Evolutionary conservation across 2,113 vertebrate genomes (phyloP).

Genomic region (Psephotus haematonotus): DNA sequence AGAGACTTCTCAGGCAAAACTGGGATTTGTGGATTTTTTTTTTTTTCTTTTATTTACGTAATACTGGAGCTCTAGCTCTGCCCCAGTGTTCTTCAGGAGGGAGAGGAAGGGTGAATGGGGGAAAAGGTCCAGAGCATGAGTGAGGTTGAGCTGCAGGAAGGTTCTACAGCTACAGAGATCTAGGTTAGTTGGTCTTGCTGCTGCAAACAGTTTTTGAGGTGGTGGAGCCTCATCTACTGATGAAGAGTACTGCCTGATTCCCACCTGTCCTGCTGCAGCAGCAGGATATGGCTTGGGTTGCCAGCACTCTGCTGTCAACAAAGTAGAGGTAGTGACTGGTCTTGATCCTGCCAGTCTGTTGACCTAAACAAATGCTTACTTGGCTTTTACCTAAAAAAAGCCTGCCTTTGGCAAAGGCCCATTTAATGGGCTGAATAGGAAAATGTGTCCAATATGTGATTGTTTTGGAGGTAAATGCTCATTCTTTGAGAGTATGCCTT

Average conservation of each 20-base stretch:
- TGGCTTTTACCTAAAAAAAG: background rate
- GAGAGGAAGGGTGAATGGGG: accelerated
- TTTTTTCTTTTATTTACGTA: background rate
- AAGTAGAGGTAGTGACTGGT: background rate
- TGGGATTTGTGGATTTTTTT: background rate
- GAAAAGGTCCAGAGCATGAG: background rate
- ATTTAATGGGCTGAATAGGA: background rate
- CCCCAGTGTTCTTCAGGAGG: background rate
- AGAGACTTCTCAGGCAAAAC: background rate
- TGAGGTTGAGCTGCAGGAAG: background rate
- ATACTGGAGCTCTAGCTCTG: background rate
- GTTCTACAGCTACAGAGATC: background rate
- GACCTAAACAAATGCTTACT: background rate
- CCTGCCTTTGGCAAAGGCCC: background rate
- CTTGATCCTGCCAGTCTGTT: background rate
- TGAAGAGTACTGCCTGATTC: background rate
- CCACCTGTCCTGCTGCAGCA: background rate
- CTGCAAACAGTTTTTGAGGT: background rate
- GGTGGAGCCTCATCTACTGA: background rate
- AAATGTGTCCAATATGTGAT: background rate
- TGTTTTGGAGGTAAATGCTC: background rate
- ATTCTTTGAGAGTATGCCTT: background rate
- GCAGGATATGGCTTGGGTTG: background rate
- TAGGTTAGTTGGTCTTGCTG: background rate
- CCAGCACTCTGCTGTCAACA: background rate